A percentile compares a stretch with the other conserved stretches of the same genome.
Evolutionary conservation across 2,888 invertebrate species (phyloP).

Genomic region (Bedellia somnulentella): DNA sequence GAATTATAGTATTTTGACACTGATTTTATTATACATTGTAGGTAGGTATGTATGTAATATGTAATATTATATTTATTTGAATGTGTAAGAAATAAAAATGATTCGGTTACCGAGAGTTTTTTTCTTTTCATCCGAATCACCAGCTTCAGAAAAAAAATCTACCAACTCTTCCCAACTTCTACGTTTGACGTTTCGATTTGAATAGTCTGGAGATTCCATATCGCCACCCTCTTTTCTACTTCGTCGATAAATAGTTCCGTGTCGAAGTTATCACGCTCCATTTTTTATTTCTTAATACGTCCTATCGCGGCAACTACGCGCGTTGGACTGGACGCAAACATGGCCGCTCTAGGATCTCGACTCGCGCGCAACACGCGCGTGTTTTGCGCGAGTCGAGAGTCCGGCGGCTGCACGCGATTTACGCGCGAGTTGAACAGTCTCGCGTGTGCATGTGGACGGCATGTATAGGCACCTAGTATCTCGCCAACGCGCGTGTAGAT

Average conservation of each 20-base stretch:
- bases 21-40: slow-evolving; percentile 8
- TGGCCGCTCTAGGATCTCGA: not conserved
- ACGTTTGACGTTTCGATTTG: slow-evolving; percentile 12
- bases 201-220: slow-evolving; percentile 14
- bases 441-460: not conserved
- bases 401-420: not conserved
- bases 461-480: not conserved
- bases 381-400: not conserved
- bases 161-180: slow-evolving; percentile 13
- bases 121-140: slow-evolving; percentile 7
- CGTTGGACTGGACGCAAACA: too few species aligned
- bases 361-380: not conserved
- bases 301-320: not conserved
- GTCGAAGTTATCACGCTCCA: too few species aligned
- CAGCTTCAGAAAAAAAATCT: slow-evolving; percentile 6
- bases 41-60: slow-evolving; percentile 10
- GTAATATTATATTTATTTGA: slow-evolving; percentile 12
- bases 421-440: not conserved
- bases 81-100: not conserved
- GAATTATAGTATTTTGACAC: slow-evolving; percentile 11
- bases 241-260: too few species aligned
- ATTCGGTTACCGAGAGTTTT: not conserved
- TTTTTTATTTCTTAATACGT: too few species aligned
- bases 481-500: not conserved
- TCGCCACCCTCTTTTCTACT: too few species aligned